Conservation (phyloP, 2,113 vertebrate species). For the Phodopus roborovskii region DNA sequence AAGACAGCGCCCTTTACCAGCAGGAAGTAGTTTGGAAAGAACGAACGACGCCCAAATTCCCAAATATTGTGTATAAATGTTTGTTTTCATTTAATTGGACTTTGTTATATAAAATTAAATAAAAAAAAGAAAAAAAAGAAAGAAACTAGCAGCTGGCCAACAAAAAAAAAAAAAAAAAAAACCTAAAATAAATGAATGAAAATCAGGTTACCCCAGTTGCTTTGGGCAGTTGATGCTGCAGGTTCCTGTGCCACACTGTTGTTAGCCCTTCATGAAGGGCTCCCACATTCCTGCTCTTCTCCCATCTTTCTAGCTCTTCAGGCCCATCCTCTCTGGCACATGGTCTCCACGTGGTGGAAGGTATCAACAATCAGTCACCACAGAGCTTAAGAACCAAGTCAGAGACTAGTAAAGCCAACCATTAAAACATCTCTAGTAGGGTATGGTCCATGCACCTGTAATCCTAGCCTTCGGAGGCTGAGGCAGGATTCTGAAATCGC, state of each 20-base stretch:
- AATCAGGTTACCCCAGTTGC: neutral
- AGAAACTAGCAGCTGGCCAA: too few relatives aligned
- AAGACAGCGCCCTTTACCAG: too few relatives aligned
- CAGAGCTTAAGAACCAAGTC: conserved; percentile 20
- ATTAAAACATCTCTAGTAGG: neutral
- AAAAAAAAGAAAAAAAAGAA: too few relatives aligned
- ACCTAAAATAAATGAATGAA: neutral
- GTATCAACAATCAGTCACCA: neutral
- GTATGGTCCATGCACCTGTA: neutral
- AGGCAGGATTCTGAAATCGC: neutral
- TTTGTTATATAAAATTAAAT: too few relatives aligned
- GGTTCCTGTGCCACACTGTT: neutral
- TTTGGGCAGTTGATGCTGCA: neutral
- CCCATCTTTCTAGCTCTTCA: neutral
- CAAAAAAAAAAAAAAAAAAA: too few relatives aligned
- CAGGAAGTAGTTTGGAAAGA: too few relatives aligned
- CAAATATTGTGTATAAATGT: too few relatives aligned
- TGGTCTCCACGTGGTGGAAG: neutral
- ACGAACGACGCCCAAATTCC: too few relatives aligned
- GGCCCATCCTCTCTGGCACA: neutral
- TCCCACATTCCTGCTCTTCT: neutral
- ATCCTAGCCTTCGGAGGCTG: neutral
- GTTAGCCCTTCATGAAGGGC: neutral
- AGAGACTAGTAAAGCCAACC: neutral
- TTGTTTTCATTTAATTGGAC: too few relatives aligned